Percentiles rank a stretch among this genome's conserved stretches.
These are phyloP conservation scores for Tipula lateralis DNA, from an alignment of 2,888 invertebrate genomes.

Conservation along the genomic window DNA sequence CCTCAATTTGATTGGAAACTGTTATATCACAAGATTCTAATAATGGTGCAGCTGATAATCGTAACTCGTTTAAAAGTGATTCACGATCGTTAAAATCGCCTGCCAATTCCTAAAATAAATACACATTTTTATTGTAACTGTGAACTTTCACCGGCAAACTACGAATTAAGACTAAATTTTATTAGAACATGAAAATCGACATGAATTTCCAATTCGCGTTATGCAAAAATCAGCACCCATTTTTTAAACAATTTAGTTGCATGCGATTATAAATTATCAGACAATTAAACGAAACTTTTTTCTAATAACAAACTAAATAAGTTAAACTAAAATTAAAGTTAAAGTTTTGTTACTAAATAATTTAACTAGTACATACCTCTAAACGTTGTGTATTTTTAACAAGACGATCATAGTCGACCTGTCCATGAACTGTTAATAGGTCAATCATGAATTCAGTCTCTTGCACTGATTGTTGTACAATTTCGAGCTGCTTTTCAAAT, in stretches of 20 bases:
- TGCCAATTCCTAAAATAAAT: conserved; percentile 60
- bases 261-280: background rate
- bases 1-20: conserved; percentile 66
- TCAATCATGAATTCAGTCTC: conserved; percentile 88
- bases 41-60: conserved; percentile 65
- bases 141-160: background rate
- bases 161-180: background rate
- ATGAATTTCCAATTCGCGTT: background rate
- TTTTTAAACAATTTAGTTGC: background rate
- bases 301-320: background rate
- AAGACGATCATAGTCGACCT: conserved; percentile 76
- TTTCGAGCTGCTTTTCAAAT: conserved; percentile 71
- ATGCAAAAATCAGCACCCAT: background rate
- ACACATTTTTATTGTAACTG: background rate
- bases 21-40: conserved; percentile 64
- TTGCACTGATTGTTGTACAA: conserved; percentile 75
- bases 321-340: conserved; percentile 28
- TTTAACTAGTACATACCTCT: conserved; percentile 55
- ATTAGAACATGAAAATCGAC: background rate
- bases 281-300: background rate
- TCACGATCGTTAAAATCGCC: conserved; percentile 71
- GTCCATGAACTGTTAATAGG: conserved; percentile 74
- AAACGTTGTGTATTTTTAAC: conserved; percentile 78
- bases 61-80: conserved; percentile 66
- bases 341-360: conserved; percentile 28